A percentile compares a stretch with the other conserved stretches of the same genome.
These are phyloP conservation scores for Zaprionus africanus DNA, from an alignment of 1,140 invertebrate species.

Conservation along the genomic window DNA sequence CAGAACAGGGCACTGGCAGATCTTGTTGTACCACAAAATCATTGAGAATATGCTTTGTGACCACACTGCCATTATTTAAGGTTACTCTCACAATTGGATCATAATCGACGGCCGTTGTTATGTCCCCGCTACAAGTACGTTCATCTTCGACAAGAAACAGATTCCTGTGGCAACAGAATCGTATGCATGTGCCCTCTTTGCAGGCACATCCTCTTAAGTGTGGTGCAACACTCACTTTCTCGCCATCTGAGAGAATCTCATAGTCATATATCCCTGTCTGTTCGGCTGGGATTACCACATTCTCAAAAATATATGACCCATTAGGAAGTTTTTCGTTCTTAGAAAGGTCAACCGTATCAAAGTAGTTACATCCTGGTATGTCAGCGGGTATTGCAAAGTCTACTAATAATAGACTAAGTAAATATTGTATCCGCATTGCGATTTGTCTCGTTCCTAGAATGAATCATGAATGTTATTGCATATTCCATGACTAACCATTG, in stretches of 20 bases:
- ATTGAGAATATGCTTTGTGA: slow-evolving; percentile 38
- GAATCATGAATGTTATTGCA: too few relatives aligned
- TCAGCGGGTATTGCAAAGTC: neutral
- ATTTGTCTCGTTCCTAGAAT: neutral
- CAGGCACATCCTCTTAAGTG: slow-evolving; percentile 51
- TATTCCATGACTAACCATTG: too few relatives aligned
- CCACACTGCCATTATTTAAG: slow-evolving; percentile 24
- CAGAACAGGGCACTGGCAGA: slow-evolving; percentile 53
- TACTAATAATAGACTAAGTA: neutral
- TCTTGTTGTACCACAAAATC: slow-evolving; percentile 62
- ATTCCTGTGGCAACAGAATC: slow-evolving; percentile 64
- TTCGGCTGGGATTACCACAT: slow-evolving; percentile 48
- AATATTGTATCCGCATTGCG: neutral
- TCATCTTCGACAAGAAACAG: slow-evolving; percentile 5
- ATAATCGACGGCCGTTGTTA: slow-evolving; percentile 11
- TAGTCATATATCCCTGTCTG: slow-evolving; percentile 58
- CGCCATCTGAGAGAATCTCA: slow-evolving; percentile 22
- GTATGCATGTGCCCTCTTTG: slow-evolving; percentile 49
- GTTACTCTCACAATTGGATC: slow-evolving; percentile 61
- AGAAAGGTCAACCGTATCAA: slow-evolving; percentile 62
- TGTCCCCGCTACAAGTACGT: slow-evolving; percentile 19
- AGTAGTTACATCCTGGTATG: slow-evolving; percentile 57
- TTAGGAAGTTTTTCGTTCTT: slow-evolving; percentile 31
- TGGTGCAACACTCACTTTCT: slow-evolving; percentile 34
- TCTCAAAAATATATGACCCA: slow-evolving; percentile 67